A percentile compares a stretch with the other conserved stretches of the same genome.
Conservation (phyloP, 1,140 invertebrate species). For the Trachymyrmex septentrionalis region DNA sequence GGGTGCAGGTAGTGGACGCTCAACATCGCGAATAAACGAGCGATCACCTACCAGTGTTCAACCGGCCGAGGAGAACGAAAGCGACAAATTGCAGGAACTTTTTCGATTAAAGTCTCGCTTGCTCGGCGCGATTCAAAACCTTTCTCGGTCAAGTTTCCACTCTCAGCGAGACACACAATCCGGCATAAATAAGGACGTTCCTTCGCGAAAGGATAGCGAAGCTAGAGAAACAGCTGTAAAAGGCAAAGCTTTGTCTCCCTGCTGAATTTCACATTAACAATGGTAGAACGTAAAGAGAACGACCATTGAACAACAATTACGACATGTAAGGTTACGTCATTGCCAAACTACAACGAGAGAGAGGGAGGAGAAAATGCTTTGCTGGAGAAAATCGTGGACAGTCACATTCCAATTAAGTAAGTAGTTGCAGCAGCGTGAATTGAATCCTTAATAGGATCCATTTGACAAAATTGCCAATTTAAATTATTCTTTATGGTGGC, state of each 20-base stretch:
- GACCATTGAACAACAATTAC: not conserved
- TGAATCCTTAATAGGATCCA: not conserved
- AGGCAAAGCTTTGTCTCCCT: not conserved
- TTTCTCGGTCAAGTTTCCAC: conserved; percentile 50
- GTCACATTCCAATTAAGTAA: conserved; percentile 29
- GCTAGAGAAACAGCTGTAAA: not conserved
- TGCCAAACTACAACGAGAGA: not conserved
- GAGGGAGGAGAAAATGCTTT: not conserved
- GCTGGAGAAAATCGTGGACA: not conserved
- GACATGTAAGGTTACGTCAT: not conserved
- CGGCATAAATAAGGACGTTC: conserved; percentile 44
- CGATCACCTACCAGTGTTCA: conserved; percentile 53
- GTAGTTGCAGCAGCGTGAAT: conserved; percentile 4
- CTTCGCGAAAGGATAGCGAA: conserved; percentile 5
- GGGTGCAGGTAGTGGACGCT: conserved; percentile 37
- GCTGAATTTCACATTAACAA: conserved; percentile 11
- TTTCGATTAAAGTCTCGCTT: conserved; percentile 82
- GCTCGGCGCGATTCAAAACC: conserved; percentile 49
- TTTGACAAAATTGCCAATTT: conserved; percentile 13
- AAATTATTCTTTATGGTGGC: conserved; percentile 14
- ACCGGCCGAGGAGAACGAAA: conserved; percentile 73
- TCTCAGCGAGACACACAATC: conserved; percentile 15
- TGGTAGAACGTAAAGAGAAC: not conserved
- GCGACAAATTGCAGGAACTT: conserved; percentile 81
- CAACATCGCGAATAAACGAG: conserved; percentile 63